phyloP scores from a whole-genome alignment of 2,113 vertebrate genomes.

The Cricetomys ansorgei region DNA sequence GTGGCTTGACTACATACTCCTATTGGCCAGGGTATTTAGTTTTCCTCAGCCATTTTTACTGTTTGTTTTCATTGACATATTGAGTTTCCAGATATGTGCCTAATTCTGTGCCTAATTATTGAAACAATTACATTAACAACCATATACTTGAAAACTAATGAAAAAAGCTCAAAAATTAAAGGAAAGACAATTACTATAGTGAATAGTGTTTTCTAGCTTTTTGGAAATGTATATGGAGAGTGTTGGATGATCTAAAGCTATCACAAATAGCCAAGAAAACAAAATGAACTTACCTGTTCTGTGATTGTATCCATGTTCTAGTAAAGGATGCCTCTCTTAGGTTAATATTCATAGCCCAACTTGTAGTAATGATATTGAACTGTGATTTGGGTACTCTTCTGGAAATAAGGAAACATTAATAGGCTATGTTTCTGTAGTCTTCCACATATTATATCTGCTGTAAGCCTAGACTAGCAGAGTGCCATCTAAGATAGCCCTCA shows the following conservation, averaged over 20 bases:
- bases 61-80: conserved; percentile 44
- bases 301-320: background rate
- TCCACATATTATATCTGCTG: background rate
- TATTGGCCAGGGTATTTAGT: conserved; percentile 47
- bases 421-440: background rate
- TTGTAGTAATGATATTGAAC: background rate
- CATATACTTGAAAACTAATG: conserved; percentile 43
- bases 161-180: conserved; percentile 49
- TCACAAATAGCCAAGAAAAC: background rate
- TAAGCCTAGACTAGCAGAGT: background rate
- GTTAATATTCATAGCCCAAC: background rate
- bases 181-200: conserved; percentile 1
- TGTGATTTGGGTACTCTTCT: background rate
- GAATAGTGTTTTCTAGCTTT: background rate
- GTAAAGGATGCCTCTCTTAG: background rate
- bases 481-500: background rate
- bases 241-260: background rate
- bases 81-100: conserved; percentile 63
- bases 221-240: background rate
- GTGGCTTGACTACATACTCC: conserved; percentile 58
- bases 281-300: background rate
- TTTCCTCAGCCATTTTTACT: conserved; percentile 64
- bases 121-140: conserved; percentile 55
- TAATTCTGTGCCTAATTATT: conserved; percentile 34
- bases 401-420: background rate